Base-by-base conservation (phyloP, 2,113 vertebrate species). In the Heterotis niloticus region DNA sequence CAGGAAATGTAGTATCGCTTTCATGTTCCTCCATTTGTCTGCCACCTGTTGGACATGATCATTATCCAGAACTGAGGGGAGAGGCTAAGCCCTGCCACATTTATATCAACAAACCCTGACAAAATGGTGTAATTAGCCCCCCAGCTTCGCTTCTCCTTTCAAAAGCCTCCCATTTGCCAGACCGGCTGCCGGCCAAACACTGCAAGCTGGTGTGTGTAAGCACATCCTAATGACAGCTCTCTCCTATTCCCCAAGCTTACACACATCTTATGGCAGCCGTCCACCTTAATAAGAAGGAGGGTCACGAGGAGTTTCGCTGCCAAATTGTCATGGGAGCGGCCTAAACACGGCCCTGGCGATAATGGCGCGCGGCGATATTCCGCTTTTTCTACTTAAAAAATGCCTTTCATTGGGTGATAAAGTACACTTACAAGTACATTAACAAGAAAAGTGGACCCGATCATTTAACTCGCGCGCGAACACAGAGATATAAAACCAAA, bases 101-200 rank as follows among this genome's bases (percentile, higher is more conserved):
- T 98, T 95, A 94, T 94, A 96, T 96, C 95, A 98, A 97, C 96
- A 98, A 94, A 93, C 94, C 88, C 81, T 81, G 92, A 93, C 95
- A 94, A 95, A 92, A 91, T 91, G 91, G 92, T 93, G 95, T 96
- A 95, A 98, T 98, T 97, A 98, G 95, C 94, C 95, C 93, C 94
- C 90, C 91, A n/a, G 18, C 77, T 44, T 44, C 82, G 87, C 90
- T 91, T 93, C 92, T 88, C 83, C 85, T 90, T 87, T 83, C 89
- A 90, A 84, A 87, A 88, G 80, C 76, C 11, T 82, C 90, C 83
- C 7, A 91, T 94, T 95, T 94, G 89, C 90, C 91, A 77, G 83
- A 79, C 88, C 96, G 96, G 94, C 93, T 23, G 76, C 29, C 83
- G 77, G 93, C 96, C 97, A 96, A 84, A 82, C 83, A 82, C 84